phyloP scores from a whole-genome alignment of 2,113 vertebrate genomes.

The Nothobranchius furzeri region DNA sequence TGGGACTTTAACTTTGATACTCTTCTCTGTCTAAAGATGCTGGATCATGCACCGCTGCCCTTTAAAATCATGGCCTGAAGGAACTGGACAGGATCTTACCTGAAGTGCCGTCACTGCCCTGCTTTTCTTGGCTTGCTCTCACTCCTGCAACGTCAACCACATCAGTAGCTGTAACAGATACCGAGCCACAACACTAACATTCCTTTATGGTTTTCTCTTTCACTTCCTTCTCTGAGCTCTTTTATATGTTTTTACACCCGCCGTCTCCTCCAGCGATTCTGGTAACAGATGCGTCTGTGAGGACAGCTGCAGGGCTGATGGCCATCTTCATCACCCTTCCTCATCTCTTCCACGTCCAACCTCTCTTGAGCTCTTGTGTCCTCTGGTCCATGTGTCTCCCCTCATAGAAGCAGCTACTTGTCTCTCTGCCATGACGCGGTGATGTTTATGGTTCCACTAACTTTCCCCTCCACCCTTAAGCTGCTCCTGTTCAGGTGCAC shows the following conservation, averaged over 20 bases:
- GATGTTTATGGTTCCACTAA: conserved; percentile 22
- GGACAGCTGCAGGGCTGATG: conserved; percentile 48
- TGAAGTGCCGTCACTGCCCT: too few species aligned
- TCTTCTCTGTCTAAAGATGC: too few species aligned
- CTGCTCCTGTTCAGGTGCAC: conserved; percentile 18
- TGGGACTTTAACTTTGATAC: too few species aligned
- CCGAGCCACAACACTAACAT: too few species aligned
- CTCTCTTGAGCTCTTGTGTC: conserved; percentile 42
- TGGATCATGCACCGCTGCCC: too few species aligned
- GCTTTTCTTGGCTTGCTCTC: too few species aligned
- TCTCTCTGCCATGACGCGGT: conserved; percentile 48
- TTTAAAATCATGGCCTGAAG: too few species aligned
- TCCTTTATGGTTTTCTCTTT: background rate
- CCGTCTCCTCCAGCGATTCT: conserved; percentile 44
- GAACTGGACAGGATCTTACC: too few species aligned
- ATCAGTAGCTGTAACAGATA: too few species aligned
- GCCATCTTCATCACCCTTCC: conserved; percentile 26
- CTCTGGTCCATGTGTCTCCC: conserved; percentile 13
- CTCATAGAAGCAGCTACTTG: conserved; percentile 19
- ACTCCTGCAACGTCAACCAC: too few species aligned
- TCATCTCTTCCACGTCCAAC: conserved; percentile 38
- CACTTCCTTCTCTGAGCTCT: background rate
- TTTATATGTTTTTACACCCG: background rate
- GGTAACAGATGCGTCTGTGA: conserved; percentile 47
- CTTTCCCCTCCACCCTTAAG: conserved; percentile 21